Base-by-base conservation (phyloP, 2,888 invertebrate genomes). In the Hyalella azteca region DNA sequence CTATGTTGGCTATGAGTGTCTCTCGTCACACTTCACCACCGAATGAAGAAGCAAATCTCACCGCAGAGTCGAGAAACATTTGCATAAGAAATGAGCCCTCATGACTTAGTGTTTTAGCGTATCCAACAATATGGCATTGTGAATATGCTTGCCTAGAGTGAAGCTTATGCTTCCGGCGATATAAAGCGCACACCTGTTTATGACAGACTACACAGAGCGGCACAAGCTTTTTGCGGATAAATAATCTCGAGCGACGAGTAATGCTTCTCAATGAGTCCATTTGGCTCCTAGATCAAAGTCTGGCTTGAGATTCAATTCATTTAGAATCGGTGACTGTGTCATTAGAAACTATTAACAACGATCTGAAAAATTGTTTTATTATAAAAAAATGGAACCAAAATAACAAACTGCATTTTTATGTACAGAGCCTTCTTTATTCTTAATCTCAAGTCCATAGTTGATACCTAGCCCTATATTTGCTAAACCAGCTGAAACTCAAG, bases 111-210 rank as follows among this genome's bases (percentile, higher is more conserved):
- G 39, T 36, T 36, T 66, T 19, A 39, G 39, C 36, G 36, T 36
- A 66, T 36, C 36, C 66, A 39, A 66, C 66, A 66, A 66, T 66
- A 66, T 66, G 36, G 66, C 66, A 66, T 66, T 66, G 66, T 66
- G 66, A 66, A 66, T 66, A 39, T 66, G 66, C 66, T 66, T 66
- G 66, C 39, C 66, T n/a, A n/a, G 66, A 66, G 36, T n/a, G 36
- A 66, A 66, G 36, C 36, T 66, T 66, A 66, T 66, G 66, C 66
- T 66, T 66, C 66, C 66, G 66, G 66, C 66, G 36, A 66, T 66
- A 22, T 36, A 66, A 36, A n/a, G 36, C 36, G 29, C 19, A 36
- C 66, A 66, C 66, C 66, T 66, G 66, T 66, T 66, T 54, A 54
- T 29, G 26, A 13, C 54, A 22, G 26, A 54, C 54, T 26, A 54